Evolutionary conservation across 2,797 vertebrate genomes (phyloP).

Genomic region (Notolabrus celidotus): DNA sequence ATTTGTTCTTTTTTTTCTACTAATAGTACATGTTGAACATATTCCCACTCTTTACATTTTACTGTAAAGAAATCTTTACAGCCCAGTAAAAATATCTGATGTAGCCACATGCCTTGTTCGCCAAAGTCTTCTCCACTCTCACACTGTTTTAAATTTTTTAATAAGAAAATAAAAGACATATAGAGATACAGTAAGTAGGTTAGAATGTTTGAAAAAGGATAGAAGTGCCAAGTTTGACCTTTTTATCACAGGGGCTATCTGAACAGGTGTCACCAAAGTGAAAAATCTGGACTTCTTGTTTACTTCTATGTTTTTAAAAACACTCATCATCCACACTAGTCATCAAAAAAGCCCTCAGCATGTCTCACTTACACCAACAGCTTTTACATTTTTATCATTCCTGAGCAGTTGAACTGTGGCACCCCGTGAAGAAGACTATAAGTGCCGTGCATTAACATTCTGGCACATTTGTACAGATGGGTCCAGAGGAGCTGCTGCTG

Average conservation of each 20-base stretch:
- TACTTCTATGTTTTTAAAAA: conserved; percentile 1
- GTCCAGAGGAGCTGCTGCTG: conserved; percentile 51
- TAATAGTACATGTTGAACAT: no score
- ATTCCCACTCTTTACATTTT: no score
- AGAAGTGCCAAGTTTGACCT: conserved; percentile 17
- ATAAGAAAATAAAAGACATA: background rate
- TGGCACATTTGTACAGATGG: conserved; percentile 54
- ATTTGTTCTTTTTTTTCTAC: no score
- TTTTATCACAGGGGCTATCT: conserved; percentile 8
- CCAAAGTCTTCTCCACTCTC: background rate
- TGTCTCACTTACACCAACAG: conserved; percentile 20
- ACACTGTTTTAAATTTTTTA: background rate
- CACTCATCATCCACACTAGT: conserved; percentile 22
- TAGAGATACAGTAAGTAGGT: no score
- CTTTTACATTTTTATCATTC: conserved; percentile 42
- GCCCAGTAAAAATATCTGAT: conserved; percentile 8
- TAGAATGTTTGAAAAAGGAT: background rate
- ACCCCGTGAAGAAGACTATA: conserved; percentile 44
- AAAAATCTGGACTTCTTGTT: conserved; percentile 19
- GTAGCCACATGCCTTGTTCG: background rate
- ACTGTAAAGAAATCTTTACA: background rate
- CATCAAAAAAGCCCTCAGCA: conserved; percentile 42
- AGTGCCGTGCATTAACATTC: conserved; percentile 60
- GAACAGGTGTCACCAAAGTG: conserved; percentile 40
- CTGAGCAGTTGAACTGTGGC: conserved; percentile 35